A percentile compares a stretch with the other conserved stretches of the same genome.
Evolutionary conservation across 2,888 invertebrate genomes (phyloP).

Genomic region (Dasypolia templi): DNA sequence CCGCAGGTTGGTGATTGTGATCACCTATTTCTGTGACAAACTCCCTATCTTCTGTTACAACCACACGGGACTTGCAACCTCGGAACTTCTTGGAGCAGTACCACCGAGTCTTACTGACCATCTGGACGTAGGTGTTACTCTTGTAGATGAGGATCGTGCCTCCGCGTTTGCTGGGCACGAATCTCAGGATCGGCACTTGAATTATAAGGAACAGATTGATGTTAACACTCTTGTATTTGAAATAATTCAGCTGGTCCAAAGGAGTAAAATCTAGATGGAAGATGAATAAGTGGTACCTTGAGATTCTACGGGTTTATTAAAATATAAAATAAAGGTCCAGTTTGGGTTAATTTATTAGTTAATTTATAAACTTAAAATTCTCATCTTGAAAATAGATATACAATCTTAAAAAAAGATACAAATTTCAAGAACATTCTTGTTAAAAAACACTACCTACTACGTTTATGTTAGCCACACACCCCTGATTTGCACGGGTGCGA

Average conservation of each 20-base stretch:
- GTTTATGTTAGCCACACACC: background rate
- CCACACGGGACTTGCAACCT: conserved; percentile 68
- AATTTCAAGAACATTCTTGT: background rate
- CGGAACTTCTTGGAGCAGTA: conserved; percentile 71
- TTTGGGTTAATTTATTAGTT: background rate
- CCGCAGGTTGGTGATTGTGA: conserved; percentile 64
- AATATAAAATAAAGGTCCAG: background rate
- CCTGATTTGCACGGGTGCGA: background rate
- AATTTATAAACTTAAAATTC: background rate
- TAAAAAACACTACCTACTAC: background rate
- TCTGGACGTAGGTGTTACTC: conserved; percentile 55
- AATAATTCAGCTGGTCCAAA: background rate
- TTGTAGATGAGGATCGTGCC: conserved; percentile 51
- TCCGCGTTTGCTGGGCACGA: conserved; percentile 57
- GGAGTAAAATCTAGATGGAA: background rate
- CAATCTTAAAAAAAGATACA: background rate
- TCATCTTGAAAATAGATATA: background rate
- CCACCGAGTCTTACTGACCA: conserved; percentile 67
- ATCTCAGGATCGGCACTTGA: conserved; percentile 20
- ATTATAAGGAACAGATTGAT: background rate
- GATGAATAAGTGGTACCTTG: no score
- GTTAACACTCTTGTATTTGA: background rate
- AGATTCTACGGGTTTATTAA: background rate
- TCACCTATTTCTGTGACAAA: conserved; percentile 49
- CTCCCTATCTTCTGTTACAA: conserved; percentile 41